phyloP scores from a whole-genome alignment of 2,888 invertebrate genomes.

The Hoplodrina blanda region DNA sequence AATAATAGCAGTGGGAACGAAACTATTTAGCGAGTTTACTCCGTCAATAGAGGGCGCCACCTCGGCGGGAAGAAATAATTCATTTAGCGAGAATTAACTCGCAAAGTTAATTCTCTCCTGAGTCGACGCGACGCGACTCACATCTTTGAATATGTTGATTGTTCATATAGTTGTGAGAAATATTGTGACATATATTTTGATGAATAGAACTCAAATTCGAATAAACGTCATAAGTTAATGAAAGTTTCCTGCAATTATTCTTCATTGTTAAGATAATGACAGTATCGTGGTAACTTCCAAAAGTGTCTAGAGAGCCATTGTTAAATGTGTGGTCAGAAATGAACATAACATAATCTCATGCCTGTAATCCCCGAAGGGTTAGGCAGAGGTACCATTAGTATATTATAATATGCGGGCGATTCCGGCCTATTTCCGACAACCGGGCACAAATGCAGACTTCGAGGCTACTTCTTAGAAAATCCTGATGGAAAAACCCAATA shows the following conservation, averaged over 20 bases:
- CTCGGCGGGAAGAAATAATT: constrained; percentile 86
- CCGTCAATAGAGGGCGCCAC: constrained; percentile 87
- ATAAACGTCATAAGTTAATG: neutral
- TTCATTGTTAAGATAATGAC: neutral
- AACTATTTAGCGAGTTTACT: constrained; percentile 89
- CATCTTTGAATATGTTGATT: constrained; percentile 71
- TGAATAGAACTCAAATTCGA: neutral
- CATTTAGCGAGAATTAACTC: constrained; percentile 86
- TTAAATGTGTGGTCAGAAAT: neutral
- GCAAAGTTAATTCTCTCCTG: constrained; percentile 76
- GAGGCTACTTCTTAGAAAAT: no score
- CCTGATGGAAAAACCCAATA: no score
- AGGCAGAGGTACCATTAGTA: no score
- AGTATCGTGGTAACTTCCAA: neutral
- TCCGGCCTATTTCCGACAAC: no score
- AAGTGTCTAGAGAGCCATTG: neutral
- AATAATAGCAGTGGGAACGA: constrained; percentile 88
- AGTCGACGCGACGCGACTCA: constrained; percentile 67
- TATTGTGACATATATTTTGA: constrained; percentile 22
- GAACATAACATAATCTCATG: no score
- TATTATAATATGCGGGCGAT: no score
- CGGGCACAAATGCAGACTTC: no score
- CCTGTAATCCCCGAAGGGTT: no score
- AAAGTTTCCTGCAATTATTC: neutral
- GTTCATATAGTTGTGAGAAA: constrained; percentile 52